Base-by-base conservation (phyloP, 2,797 vertebrate species). In the Leptoclinus maculatus region DNA sequence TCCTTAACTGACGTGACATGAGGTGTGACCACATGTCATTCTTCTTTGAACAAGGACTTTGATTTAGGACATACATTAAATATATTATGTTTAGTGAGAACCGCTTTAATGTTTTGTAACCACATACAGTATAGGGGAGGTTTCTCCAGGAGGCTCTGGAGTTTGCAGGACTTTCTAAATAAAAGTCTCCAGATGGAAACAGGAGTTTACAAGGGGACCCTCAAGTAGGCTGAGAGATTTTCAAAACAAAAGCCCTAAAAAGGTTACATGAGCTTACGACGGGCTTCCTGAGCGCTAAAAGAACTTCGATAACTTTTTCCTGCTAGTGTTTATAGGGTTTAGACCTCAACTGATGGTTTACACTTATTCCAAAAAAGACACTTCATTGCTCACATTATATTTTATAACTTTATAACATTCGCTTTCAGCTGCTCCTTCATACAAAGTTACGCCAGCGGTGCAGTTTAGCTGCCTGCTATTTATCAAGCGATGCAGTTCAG, bases 381-480 rank as follows among this genome's bases (percentile, higher is more conserved):
- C 19, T 47, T 57, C 6, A 32, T n/a, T 29, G 9, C 39, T 68
- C 8, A 47, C 19, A 36, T 2, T n/a, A 17, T 57, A 4, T 57
- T 39, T 67, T 34, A 34, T 34, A 34, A 34, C 32, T 34, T 34
- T 34, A 34, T 34, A 34, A 34, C 32, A 34, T 34, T 34, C 5
- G 32, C 32, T 34, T 34, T 54, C 3, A 65, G 8, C 12, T 66
- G 38, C 38, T 69, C 23, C 39, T 21, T 34, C 25, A 32, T 41
- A n/a, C 7, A 66, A 41, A 34, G 25, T 32, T 25, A 56, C 67
- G 38, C 2, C 25, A 68, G 49, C 1, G 13, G 3, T 74, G 29
- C 66, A 43, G 51, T 58, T 76, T 45, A 65, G 38, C 38, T 53
- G 13, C 45, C 10, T 60, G 70, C 16, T 8, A 43, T 58, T 32